Percentiles rank a stretch among this genome's conserved stretches.
Conservation (phyloP, 2,888 invertebrate genomes). For the Diarsia dahlii region DNA sequence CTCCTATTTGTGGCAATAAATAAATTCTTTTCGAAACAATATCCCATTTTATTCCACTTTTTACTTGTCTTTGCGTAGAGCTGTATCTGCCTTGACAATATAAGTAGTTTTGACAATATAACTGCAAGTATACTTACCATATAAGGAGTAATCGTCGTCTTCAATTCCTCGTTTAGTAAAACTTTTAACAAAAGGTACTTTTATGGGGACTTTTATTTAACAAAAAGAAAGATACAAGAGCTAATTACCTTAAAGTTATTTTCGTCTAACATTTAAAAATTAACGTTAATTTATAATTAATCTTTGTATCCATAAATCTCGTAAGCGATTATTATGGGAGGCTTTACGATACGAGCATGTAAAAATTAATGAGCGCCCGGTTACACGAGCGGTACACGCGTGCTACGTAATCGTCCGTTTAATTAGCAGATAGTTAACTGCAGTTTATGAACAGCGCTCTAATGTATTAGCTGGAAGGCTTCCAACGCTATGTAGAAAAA, state of each 20-base stretch:
- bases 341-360: slow-evolving; percentile 57
- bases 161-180: slow-evolving; percentile 39
- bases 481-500: slow-evolving; percentile 42
- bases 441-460: slow-evolving; percentile 41
- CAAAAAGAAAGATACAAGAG: background rate
- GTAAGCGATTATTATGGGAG: slow-evolving; percentile 43
- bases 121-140: slow-evolving; percentile 43
- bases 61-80: slow-evolving; percentile 28
- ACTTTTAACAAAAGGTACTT: slow-evolving; percentile 25
- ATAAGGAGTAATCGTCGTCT: slow-evolving; percentile 42
- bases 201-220: slow-evolving; percentile 8
- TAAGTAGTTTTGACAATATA: slow-evolving; percentile 55
- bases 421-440: slow-evolving; percentile 70
- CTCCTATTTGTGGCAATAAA: slow-evolving; percentile 34
- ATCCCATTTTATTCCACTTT: slow-evolving; percentile 44
- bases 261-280: slow-evolving; percentile 57
- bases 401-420: slow-evolving; percentile 71
- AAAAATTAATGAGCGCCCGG: slow-evolving; percentile 70
- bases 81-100: slow-evolving; percentile 41
- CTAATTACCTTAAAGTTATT: slow-evolving; percentile 30
- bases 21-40: slow-evolving; percentile 45
- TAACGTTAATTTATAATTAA: slow-evolving; percentile 54
- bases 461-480: slow-evolving; percentile 56
- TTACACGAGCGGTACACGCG: slow-evolving; percentile 71
- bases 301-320: slow-evolving; percentile 54